phyloP scores from a whole-genome alignment of 2,888 invertebrate genomes.

The Oxyteleia sp. region DNA sequence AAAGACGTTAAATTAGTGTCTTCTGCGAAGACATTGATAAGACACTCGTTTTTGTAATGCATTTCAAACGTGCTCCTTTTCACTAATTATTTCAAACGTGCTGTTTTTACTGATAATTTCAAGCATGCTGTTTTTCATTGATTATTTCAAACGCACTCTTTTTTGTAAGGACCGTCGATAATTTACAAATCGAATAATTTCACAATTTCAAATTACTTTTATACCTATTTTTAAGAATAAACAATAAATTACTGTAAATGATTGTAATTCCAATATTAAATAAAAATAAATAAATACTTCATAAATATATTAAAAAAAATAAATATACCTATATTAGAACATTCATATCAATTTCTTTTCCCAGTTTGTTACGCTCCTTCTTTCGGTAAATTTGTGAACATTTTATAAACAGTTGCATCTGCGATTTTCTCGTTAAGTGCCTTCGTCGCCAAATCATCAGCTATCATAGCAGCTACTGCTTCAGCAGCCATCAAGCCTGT shows the following conservation, averaged over 20 bases:
- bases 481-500: slow-evolving; percentile 86
- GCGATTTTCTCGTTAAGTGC: slow-evolving; percentile 83
- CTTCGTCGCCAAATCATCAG: slow-evolving; percentile 85
- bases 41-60: too few species aligned
- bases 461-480: slow-evolving; percentile 86
- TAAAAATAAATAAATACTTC: background rate
- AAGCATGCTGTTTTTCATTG: too few species aligned
- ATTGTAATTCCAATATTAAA: background rate
- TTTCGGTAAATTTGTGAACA: slow-evolving; percentile 84
- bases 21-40: too few species aligned
- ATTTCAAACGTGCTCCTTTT: too few species aligned
- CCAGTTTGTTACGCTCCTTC: slow-evolving; percentile 16
- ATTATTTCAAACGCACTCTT: too few species aligned
- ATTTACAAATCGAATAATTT: background rate
- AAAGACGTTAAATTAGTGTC: too few species aligned
- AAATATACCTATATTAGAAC: background rate
- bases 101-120: too few species aligned
- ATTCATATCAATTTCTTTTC: background rate
- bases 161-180: too few species aligned
- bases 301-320: background rate
- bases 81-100: too few species aligned
- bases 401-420: slow-evolving; percentile 84
- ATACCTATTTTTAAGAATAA: background rate
- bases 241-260: background rate
- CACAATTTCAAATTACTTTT: background rate